phyloP scores from a whole-genome alignment of 2,888 invertebrate species.

The Hedya salicella region DNA sequence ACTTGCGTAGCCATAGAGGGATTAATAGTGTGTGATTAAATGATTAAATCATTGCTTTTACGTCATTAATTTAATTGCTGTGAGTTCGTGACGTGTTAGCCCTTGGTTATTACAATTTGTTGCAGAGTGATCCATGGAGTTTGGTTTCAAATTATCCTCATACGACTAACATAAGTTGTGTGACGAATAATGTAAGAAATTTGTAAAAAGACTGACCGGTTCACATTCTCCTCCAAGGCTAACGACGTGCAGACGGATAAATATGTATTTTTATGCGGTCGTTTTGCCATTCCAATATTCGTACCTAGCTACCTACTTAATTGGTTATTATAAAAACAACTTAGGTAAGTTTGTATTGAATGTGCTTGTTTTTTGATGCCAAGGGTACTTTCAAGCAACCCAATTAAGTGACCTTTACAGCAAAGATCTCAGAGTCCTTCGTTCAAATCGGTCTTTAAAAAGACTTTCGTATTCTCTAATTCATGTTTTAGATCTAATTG shows the following conservation, averaged over 20 bases:
- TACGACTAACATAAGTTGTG: slow-evolving; percentile 2
- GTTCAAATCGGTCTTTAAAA: not conserved
- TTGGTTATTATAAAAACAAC: slow-evolving; percentile 12
- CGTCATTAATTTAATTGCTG: slow-evolving; percentile 29
- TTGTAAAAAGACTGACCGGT: slow-evolving; percentile 31
- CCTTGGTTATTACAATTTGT: slow-evolving; percentile 11
- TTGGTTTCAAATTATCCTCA: slow-evolving; percentile 28
- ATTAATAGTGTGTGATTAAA: slow-evolving; percentile 16
- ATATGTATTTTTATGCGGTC: slow-evolving; percentile 8
- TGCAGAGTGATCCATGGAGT: slow-evolving; percentile 14
- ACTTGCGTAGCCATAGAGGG: not conserved
- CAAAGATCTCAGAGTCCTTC: not conserved
- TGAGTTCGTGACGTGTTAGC: slow-evolving; percentile 20
- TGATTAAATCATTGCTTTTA: slow-evolving; percentile 29
- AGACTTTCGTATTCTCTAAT: not conserved
- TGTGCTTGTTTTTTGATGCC: slow-evolving; percentile 25
- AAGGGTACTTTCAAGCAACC: slow-evolving; percentile 26
- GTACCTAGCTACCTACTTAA: slow-evolving; percentile 6
- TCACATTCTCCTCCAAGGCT: slow-evolving; percentile 32
- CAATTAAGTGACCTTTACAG: slow-evolving; percentile 10
- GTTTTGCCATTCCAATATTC: slow-evolving; percentile 30
- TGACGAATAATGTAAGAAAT: slow-evolving; percentile 9
- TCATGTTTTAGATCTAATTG: too few species aligned
- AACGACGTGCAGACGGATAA: slow-evolving; percentile 18
- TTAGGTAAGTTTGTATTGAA: slow-evolving; percentile 1